Base-by-base conservation (phyloP, 2,888 invertebrate genomes). In the Agriopis aurantiaria region DNA sequence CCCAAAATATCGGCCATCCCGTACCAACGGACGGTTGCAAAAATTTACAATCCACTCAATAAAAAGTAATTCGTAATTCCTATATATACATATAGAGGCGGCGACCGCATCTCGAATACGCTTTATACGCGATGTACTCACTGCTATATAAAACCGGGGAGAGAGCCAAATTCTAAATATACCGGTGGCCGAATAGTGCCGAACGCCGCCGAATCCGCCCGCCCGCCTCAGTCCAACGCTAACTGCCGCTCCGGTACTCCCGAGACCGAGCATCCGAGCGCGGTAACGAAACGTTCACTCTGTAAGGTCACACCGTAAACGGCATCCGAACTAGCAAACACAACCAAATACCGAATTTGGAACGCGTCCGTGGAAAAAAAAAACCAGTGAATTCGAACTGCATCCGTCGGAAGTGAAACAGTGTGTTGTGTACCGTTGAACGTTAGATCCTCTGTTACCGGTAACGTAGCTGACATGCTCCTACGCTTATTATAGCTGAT, bases 141-240 rank as follows among this genome's bases (percentile, higher is more conserved):
- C 92, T 91, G 89, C 93, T 94, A 94, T 93, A 93, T 93, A 92
- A 93, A 93, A 93, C 94, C 93, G 94, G 95, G 95, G 95, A 93
- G 92, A 93, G 93, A 95, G 95, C 95, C 95, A 95, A 95, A 93
- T 94, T 95, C 95, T 95, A 95, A 95, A 94, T 94, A 93, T 95
- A 95, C 94, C 90, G 89, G 85, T 85, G 85, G 85, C 88, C 92
- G 91, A 94, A 88, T 84, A 87, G 85, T 87, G 80, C 91, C 93
- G 93, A 92, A 82, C 82, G 85, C 84, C 77, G 73, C 87, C 92
- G 93, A 92, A 82, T 80, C 86, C 89, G 88, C 88, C 91, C 93
- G 93, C 92, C 92, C 93, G 91, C 90, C 90, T 92, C 93, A 94
- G 93, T 94, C 89, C 90, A 89, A 78, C 90, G 89, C 88, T 86